Conservation (phyloP, 1,140 invertebrate species). For the Himalopsyche phryganea region DNA sequence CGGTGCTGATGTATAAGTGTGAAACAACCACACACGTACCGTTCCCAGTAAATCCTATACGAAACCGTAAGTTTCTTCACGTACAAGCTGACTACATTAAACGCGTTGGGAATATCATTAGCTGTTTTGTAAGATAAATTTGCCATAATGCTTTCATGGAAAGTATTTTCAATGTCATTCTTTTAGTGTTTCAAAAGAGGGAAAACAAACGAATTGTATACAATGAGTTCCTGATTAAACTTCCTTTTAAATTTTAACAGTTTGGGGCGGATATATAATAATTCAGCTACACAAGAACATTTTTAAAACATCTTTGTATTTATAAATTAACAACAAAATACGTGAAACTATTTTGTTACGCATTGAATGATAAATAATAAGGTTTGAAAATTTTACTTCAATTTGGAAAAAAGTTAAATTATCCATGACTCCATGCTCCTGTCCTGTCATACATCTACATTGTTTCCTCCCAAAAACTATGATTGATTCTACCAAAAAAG, state of each 20-base stretch:
- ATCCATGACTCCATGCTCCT: too few relatives aligned
- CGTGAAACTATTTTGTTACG: too few relatives aligned
- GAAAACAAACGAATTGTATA: not conserved
- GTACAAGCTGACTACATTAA: slow-evolving; percentile 34
- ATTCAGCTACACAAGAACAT: too few relatives aligned
- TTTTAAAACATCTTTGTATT: too few relatives aligned
- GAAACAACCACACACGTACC: slow-evolving; percentile 5
- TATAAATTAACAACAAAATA: too few relatives aligned
- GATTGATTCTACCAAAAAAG: too few relatives aligned
- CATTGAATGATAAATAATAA: too few relatives aligned
- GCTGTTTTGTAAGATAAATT: slow-evolving; percentile 34
- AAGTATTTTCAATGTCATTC: slow-evolving; percentile 32
- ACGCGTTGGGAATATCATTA: slow-evolving; percentile 33
- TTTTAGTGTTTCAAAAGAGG: not conserved
- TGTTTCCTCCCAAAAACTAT: too few relatives aligned
- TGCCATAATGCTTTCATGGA: slow-evolving; percentile 34
- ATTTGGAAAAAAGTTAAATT: too few relatives aligned
- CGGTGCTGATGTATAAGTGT: slow-evolving; percentile 10
- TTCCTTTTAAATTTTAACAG: not conserved
- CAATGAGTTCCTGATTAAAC: not conserved
- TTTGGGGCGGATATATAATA: too few relatives aligned
- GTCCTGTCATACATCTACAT: too few relatives aligned
- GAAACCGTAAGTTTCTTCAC: slow-evolving; percentile 32
- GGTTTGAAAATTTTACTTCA: too few relatives aligned
- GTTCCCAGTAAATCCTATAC: slow-evolving; percentile 28